Evolutionary conservation across 2,888 invertebrate genomes (phyloP).

Genomic region (Chloroclystis v-ata): DNA sequence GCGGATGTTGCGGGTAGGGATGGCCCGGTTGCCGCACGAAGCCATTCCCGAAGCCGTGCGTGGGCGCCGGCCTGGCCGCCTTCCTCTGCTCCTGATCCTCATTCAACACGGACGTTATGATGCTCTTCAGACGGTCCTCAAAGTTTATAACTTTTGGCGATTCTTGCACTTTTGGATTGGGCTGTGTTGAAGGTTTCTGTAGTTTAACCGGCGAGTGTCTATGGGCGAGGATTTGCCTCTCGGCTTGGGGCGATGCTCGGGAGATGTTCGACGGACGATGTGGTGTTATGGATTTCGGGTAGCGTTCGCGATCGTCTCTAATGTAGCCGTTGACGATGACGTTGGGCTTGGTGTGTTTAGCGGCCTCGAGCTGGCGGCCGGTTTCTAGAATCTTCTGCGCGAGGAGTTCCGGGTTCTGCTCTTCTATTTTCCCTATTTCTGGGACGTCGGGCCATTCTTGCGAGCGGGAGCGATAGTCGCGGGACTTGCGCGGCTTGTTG

Average conservation of each 20-base stretch:
- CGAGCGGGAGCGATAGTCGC: constrained; percentile 87
- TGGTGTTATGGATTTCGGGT: constrained; percentile 35
- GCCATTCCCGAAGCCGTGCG: constrained; percentile 49
- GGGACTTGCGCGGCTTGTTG: constrained; percentile 71
- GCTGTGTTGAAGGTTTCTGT: constrained; percentile 61
- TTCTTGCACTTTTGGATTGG: constrained; percentile 78
- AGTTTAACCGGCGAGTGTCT: constrained; percentile 54
- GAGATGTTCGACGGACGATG: constrained; percentile 43
- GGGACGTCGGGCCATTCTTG: constrained; percentile 96
- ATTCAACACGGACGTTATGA: constrained; percentile 90
- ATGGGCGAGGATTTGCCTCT: constrained; percentile 22
- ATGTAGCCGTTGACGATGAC: constrained; percentile 64
- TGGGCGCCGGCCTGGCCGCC: constrained; percentile 42
- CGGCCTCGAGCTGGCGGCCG: constrained; percentile 92
- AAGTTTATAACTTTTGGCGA: constrained; percentile 89
- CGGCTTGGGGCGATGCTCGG: constrained; percentile 32
- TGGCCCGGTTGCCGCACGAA: constrained; percentile 43
- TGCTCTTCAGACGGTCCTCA: constrained; percentile 92
- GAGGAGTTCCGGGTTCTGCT: constrained; percentile 92
- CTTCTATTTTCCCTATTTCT: constrained; percentile 92
- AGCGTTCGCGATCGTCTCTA: constrained; percentile 46
- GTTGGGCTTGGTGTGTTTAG: constrained; percentile 78
- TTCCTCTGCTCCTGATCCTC: constrained; percentile 83
- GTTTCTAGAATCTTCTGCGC: constrained; percentile 94
- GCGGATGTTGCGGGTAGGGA: constrained; percentile 21